phyloP scores from a whole-genome alignment of 2,113 vertebrate species.

The Clupea harengus region DNA sequence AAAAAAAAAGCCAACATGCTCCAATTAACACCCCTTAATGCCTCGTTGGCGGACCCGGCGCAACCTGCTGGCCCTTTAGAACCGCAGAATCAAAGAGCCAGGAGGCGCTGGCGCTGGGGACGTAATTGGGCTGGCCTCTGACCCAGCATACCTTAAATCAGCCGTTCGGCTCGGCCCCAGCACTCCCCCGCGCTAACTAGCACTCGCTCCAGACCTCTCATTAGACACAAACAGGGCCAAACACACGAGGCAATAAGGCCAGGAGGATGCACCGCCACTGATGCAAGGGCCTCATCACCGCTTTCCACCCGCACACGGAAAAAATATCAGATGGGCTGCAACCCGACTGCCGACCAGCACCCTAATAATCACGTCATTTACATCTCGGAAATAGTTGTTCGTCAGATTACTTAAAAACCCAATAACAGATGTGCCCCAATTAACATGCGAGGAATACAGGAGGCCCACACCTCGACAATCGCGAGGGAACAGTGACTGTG shows the following conservation, averaged over 20 bases:
- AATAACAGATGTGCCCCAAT: constrained; percentile 39
- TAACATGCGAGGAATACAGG: constrained; percentile 24
- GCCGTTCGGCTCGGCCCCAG: constrained; percentile 78
- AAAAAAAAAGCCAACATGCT: constrained; percentile 68
- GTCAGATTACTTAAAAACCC: background rate
- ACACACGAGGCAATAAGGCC: constrained; percentile 46
- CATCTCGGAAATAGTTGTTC: constrained; percentile 30
- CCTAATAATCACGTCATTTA: constrained; percentile 36
- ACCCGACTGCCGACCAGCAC: background rate
- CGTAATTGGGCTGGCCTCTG: constrained; percentile 97
- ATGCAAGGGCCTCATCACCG: constrained; percentile 34
- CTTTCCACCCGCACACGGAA: constrained; percentile 24
- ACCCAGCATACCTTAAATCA: constrained; percentile 86
- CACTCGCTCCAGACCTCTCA: constrained; percentile 88
- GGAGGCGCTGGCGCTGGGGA: constrained; percentile 79
- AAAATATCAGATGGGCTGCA: constrained; percentile 30
- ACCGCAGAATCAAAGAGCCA: constrained; percentile 88
- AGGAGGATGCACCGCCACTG: constrained; percentile 32
- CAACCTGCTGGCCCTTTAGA: constrained; percentile 85
- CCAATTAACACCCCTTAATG: constrained; percentile 93
- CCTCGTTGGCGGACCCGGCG: constrained; percentile 73
- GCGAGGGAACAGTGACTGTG: background rate
- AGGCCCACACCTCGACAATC: background rate
- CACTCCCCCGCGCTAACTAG: constrained; percentile 99
- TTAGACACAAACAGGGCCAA: constrained; percentile 77